A percentile compares a stretch with the other conserved stretches of the same genome.
Evolutionary conservation across 2,113 vertebrate species (phyloP).

Genomic region (Crotalus viridis): DNA sequence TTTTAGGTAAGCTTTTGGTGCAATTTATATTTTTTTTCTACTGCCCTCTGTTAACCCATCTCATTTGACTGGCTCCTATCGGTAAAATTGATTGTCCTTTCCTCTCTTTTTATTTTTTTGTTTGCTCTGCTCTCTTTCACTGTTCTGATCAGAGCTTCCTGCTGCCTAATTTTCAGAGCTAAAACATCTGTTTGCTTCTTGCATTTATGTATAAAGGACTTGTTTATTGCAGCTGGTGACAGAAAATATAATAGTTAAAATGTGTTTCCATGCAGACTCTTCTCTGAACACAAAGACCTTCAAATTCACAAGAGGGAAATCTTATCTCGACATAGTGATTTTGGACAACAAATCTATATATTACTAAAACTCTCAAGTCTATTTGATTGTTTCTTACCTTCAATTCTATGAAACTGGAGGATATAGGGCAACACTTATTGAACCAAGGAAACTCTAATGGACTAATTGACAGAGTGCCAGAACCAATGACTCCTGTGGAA

Average conservation of each 20-base stretch:
- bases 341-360: neutral
- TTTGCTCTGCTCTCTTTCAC: neutral
- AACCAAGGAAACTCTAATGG: neutral
- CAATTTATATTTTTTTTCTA: conserved; percentile 28
- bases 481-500: neutral
- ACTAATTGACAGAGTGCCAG: neutral
- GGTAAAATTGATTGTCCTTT: conserved; percentile 10
- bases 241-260: neutral
- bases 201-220: neutral
- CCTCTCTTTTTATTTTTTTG: neutral
- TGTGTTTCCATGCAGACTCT: neutral
- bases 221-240: neutral
- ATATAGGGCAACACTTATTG: neutral
- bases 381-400: neutral
- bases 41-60: neutral
- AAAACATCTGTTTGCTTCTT: neutral
- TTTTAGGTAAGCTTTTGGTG: conserved; percentile 11
- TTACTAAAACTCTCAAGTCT: neutral
- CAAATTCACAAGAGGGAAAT: neutral
- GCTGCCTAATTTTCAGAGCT: neutral
- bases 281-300: neutral
- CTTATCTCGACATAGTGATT: neutral
- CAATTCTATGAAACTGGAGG: neutral
- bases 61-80: conserved; percentile 1
- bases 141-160: neutral